These are phyloP conservation scores for Ailurus styani DNA, from an alignment of 2,113 vertebrate species.

Conservation along the genomic window DNA sequence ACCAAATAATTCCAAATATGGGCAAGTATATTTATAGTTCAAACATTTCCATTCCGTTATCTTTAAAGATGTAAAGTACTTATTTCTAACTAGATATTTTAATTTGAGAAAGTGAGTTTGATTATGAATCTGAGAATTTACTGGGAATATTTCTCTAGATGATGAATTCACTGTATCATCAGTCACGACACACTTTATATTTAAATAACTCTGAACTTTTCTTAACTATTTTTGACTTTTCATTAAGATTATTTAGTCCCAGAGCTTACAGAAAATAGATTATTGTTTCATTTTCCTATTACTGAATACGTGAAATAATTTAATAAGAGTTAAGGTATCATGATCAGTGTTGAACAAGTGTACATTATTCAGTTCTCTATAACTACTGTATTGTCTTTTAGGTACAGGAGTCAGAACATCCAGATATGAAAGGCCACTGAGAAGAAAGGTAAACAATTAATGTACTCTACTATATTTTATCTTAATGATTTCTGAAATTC, in stretches of 20 bases:
- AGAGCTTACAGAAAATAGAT: neutral
- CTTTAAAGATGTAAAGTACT: neutral
- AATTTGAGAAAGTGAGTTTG: neutral
- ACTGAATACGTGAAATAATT: neutral
- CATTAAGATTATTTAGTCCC: neutral
- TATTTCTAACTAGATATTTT: constrained; percentile 15
- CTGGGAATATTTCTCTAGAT: neutral
- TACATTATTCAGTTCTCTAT: neutral
- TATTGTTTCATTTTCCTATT: constrained; percentile 8
- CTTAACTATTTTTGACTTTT: neutral
- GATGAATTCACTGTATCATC: neutral
- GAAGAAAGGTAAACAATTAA: constrained; percentile 59
- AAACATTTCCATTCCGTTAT: neutral
- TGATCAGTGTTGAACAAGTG: neutral
- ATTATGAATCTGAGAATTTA: neutral
- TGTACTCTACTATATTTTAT: neutral
- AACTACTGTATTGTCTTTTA: constrained; percentile 13
- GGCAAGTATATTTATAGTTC: neutral
- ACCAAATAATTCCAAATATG: neutral
- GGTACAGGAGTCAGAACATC: neutral
- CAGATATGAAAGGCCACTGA: neutral
- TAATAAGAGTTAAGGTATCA: neutral
- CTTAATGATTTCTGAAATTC: neutral
- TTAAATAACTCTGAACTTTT: neutral
- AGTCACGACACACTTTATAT: neutral